Evolutionary conservation across 2,888 invertebrate species (phyloP), one percentile per base, ranked within the genome.

Genomic region (Nomada flava): DNA sequence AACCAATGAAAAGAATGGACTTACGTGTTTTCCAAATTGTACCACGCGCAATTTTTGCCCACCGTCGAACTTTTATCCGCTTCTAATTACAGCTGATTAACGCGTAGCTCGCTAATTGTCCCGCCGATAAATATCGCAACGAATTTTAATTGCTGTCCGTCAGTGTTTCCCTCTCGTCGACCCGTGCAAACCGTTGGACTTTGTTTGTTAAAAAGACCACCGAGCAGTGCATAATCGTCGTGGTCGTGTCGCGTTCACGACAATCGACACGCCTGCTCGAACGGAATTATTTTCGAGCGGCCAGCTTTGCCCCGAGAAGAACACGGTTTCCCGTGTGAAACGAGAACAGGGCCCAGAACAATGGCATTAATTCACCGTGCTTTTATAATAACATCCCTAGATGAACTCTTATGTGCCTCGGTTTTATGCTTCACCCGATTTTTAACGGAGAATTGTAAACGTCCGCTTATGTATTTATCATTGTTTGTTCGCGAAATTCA

Each of bases 91-190:
- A 26, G n/a, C 1, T 0, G n/a, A 26, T 59, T 26, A 36, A 36
- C 70, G 36, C 60, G 20, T 26, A 29, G 20, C 26, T 42, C 62
- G 71, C 79, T 70, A 72, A 70, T 55, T 67, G 75, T 74, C 79
- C 64, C 75, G 63, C 52, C 47, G 53, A 23, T 63, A 63, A 75
- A 75, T 67, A 53, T 57, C 20, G 52, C 52, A 71, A 67, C 64
- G 74, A 78, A 78, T 78, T 78, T 78, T 75, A 78, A 78, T 78
- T 78, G 68, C 75, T 78, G 75, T 68, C 68, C 59, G 60, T 69
- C 47, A n/a, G 42, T 3, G 68, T n/a, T 57, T 44, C 26, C 23
- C 67, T 4, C 23, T 5, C 4, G 36, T 36, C 15, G 11, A 47
- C 13, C 42, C n/a, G 20, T 36, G 67, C 29, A 20, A 36, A n/a